phyloP scores from a whole-genome alignment of 2,113 vertebrate species.

The Equus quagga region DNA sequence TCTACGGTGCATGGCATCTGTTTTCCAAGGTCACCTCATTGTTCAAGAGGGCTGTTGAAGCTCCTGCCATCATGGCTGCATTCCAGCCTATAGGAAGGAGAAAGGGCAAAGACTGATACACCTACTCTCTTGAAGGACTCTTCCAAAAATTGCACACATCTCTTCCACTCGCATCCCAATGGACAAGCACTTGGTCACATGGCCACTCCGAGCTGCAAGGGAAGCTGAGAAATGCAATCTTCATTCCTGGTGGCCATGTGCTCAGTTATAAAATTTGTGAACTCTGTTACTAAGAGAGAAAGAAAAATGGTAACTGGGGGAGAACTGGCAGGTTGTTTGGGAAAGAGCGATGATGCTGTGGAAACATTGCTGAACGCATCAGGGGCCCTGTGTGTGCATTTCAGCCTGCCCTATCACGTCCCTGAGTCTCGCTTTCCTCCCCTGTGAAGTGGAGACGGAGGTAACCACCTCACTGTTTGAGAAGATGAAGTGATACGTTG shows the following conservation, averaged over 20 bases:
- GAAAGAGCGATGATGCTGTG: neutral
- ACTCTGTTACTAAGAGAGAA: neutral
- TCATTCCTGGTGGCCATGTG: neutral
- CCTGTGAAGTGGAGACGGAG: neutral
- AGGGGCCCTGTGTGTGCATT: accelerated
- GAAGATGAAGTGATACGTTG: neutral
- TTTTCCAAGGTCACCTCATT: neutral
- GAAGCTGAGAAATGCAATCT: neutral
- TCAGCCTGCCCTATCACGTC: neutral
- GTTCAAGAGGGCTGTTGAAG: neutral
- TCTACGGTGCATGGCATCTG: neutral
- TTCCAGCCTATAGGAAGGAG: neutral
- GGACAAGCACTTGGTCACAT: neutral
- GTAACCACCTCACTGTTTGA: neutral
- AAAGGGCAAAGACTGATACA: neutral
- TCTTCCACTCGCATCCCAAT: neutral
- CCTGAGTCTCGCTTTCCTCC: neutral
- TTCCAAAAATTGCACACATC: neutral
- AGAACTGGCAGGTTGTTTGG: neutral
- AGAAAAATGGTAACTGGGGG: neutral
- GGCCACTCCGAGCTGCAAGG: neutral
- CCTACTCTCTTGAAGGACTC: neutral
- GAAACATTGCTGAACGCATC: accelerated
- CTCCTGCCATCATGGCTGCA: neutral
- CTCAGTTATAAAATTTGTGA: neutral